Conservation (phyloP, 2,113 vertebrate genomes). For the Spea multiplicata region DNA sequence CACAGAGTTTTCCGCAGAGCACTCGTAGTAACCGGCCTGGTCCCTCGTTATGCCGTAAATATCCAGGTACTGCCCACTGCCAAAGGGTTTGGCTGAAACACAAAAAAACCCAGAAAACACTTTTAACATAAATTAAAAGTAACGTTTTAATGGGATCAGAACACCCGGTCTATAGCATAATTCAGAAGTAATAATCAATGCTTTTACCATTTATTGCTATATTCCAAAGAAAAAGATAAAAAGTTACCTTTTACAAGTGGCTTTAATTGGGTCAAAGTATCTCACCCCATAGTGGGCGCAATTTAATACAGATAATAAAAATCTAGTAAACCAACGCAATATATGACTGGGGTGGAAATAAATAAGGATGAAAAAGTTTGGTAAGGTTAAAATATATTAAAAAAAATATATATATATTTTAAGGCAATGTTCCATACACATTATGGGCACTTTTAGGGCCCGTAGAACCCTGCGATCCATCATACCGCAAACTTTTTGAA, state of each 20-base stretch:
- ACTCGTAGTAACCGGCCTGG: constrained; percentile 95
- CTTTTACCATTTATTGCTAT: constrained; percentile 1
- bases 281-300: no score
- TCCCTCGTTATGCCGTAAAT: constrained; percentile 92
- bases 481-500: no score
- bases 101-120: constrained; percentile 34
- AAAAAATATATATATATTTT: no score
- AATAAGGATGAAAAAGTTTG: not conserved
- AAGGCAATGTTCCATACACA: no score
- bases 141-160: not conserved
- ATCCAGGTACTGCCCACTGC: constrained; percentile 93
- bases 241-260: no score
- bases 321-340: no score
- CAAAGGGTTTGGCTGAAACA: constrained; percentile 84
- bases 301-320: no score
- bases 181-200: constrained; percentile 27
- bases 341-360: not conserved
- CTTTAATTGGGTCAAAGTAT: no score
- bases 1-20: constrained; percentile 91
- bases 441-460: no score
- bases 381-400: no score
- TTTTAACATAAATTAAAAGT: constrained; percentile 44
- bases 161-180: not conserved
- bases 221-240: no score
- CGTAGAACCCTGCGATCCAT: no score